A percentile compares a stretch with the other conserved stretches of the same genome.
These are phyloP conservation scores for Platycheirus rosarum DNA, from an alignment of 2,888 invertebrate species.

Conservation along the genomic window DNA sequence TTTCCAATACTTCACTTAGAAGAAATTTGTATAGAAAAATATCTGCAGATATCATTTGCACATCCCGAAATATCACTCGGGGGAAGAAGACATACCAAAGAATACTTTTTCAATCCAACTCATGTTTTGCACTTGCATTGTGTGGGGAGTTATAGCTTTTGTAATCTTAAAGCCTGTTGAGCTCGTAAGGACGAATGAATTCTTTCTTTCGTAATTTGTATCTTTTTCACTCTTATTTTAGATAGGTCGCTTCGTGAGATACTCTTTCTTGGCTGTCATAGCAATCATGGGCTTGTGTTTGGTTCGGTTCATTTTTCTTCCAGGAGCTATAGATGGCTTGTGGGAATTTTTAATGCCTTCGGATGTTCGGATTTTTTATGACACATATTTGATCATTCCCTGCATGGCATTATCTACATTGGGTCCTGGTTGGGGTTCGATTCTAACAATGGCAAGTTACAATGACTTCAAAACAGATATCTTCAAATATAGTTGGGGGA, in stretches of 20 bases:
- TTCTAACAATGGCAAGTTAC: constrained; percentile 92
- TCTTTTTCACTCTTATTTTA: constrained; percentile 42
- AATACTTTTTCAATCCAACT: constrained; percentile 77
- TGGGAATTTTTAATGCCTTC: not conserved
- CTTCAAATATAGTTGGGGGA: constrained; percentile 81
- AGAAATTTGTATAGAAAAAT: not conserved
- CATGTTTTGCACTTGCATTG: constrained; percentile 68
- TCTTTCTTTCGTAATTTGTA: not conserved
- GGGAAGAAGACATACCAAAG: constrained; percentile 18
- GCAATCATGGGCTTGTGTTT: constrained; percentile 76
- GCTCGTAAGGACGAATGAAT: constrained; percentile 45
- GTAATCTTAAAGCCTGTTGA: constrained; percentile 77
- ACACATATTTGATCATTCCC: constrained; percentile 55
- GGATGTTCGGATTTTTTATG: not conserved
- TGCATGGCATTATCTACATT: constrained; percentile 87
- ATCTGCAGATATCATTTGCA: constrained; percentile 54
- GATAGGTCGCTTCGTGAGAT: constrained; percentile 78
- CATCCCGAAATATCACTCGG: constrained; percentile 9
- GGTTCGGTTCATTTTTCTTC: constrained; percentile 77
- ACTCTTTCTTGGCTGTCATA: constrained; percentile 74
- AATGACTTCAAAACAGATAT: constrained; percentile 89
- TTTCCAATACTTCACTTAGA: not conserved
- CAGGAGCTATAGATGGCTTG: constrained; percentile 75
- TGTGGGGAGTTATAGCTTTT: constrained; percentile 76
- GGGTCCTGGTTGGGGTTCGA: constrained; percentile 92